A percentile compares a stretch with the other conserved stretches of the same genome.
Evolutionary conservation across 2,888 invertebrate genomes (phyloP).

Genomic region (Suillia variegata): DNA sequence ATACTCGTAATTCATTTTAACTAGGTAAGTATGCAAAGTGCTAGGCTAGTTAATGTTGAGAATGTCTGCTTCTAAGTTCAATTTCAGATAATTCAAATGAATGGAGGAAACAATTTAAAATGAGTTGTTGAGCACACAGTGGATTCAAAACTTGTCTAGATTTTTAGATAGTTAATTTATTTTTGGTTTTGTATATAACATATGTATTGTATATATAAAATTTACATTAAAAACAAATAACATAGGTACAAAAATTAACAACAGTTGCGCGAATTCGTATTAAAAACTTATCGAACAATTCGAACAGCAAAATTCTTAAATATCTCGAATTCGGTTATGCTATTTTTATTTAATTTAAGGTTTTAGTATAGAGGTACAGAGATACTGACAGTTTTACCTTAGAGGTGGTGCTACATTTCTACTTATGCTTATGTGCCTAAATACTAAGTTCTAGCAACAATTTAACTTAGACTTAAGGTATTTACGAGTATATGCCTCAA

Average conservation of each 20-base stretch:
- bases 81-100: too few relatives aligned
- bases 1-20: too few relatives aligned
- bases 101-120: too few relatives aligned
- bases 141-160: background rate
- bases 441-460: slow-evolving; percentile 7
- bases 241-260: slow-evolving; percentile 1
- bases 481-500: slow-evolving; percentile 9
- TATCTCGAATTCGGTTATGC: too few relatives aligned
- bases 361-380: slow-evolving; percentile 51
- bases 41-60: too few relatives aligned
- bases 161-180: background rate
- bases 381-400: slow-evolving; percentile 43
- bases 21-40: too few relatives aligned
- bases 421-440: background rate
- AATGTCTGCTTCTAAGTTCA: too few relatives aligned
- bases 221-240: background rate
- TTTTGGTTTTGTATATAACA: background rate
- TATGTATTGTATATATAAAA: background rate
- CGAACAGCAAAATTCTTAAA: background rate
- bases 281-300: background rate
- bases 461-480: slow-evolving; percentile 9
- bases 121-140: background rate
- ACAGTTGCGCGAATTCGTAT: too few relatives aligned
- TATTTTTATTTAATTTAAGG: slow-evolving; percentile 26
- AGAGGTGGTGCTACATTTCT: slow-evolving; percentile 2